Base-by-base conservation (phyloP, 2,797 vertebrate genomes). In the Danio choprae region DNA sequence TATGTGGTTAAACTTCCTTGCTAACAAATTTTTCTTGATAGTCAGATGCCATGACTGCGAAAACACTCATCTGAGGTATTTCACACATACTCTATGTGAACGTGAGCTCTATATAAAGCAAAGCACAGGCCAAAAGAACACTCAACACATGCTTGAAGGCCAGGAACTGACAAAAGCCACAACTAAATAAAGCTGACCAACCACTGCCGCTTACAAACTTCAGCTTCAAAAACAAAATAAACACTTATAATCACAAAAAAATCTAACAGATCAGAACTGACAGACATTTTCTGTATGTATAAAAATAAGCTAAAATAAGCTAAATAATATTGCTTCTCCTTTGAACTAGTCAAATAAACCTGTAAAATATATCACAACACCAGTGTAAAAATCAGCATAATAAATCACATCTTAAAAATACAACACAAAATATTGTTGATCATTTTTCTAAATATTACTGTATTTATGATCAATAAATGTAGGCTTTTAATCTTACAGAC, bases 21-120 rank as follows among this genome's bases (percentile, higher is more conserved):
- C 38, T 55, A 20, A 59, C 16, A 7, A 15, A 11, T 15, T 62
- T 18, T n/a, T 4, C 6, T 7, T 7, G 9, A 64, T 5, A 53
- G 16, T 40, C 29, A 22, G 29, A 29, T 50, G 29, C n/a, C n/a
- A n/a, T 29, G 29, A 29, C 29, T 3, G 3, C 29, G 29, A 29
- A 29, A 51, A 40, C 38, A 77, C 53, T 69, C 18, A 58, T 68
- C 51, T 38, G 51, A 15, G 43, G 41, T 68, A 77, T 68, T 67
- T 40, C 53, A 60, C 29, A 79, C 13, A 62, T n/a, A n/a, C 29
- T 50, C 18, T 16, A 43, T n/a, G 8, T 53, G 44, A 79, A 79
- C 55, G 18, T 70, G 76, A 50, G 44, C 43, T 70, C 65, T 70
- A 78, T 41, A 43, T 29, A 53, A 55, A 70, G 56, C 51, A 65